These are phyloP conservation scores for Menidia beryllina DNA, from an alignment of 2,113 vertebrate species.

Conservation along the genomic window DNA sequence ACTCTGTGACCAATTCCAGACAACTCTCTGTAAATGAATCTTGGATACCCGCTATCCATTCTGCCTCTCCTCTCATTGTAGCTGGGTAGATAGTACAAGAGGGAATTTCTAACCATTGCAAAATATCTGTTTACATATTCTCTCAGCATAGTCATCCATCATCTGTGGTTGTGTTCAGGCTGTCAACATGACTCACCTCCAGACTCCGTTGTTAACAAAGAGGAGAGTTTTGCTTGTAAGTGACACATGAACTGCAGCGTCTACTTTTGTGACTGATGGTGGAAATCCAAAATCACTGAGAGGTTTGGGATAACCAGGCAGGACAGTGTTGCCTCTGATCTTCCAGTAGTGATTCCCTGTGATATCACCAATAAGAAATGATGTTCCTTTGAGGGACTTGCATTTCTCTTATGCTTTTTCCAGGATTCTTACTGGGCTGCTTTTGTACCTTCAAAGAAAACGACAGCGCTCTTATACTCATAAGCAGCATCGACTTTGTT, in stretches of 20 bases:
- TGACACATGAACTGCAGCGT: conserved; percentile 72
- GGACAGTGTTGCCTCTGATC: conserved; percentile 40
- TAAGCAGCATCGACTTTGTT: conserved; percentile 73
- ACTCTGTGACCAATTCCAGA: conserved; percentile 68
- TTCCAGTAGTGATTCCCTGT: conserved; percentile 76
- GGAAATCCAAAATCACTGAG: conserved; percentile 73
- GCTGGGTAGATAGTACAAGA: conserved; percentile 37
- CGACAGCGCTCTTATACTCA: conserved; percentile 41
- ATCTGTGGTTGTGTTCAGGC: not conserved
- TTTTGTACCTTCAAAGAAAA: conserved; percentile 74
- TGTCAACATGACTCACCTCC: conserved; percentile 51
- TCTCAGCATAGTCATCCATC: not conserved
- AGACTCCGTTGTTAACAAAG: conserved; percentile 68
- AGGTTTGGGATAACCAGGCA: conserved; percentile 71
- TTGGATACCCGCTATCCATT: conserved; percentile 74
- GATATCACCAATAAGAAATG: not conserved
- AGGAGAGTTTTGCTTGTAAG: conserved; percentile 63
- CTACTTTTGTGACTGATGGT: conserved; percentile 67
- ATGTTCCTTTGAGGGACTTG: not conserved
- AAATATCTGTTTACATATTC: not conserved
- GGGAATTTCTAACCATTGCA: not conserved
- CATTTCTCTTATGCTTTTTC: too few species aligned
- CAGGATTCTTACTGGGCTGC: not conserved
- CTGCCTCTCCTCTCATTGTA: conserved; percentile 64
- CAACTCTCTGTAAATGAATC: conserved; percentile 45